These are phyloP conservation scores for Buphagus erythrorhynchus DNA, from an alignment of 2,797 vertebrate genomes.

Conservation along the genomic window DNA sequence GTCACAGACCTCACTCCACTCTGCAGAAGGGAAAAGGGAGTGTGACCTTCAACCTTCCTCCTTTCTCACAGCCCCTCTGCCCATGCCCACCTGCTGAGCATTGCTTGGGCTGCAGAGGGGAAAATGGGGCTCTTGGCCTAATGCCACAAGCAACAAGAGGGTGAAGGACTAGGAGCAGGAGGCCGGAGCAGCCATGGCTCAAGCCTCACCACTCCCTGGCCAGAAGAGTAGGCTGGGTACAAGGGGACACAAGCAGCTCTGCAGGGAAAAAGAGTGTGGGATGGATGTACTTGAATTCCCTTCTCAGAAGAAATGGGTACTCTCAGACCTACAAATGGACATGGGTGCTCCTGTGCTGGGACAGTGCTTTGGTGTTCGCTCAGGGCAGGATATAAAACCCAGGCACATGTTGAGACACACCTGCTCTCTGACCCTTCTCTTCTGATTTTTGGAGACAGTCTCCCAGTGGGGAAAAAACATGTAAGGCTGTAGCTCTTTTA, in stretches of 20 bases:
- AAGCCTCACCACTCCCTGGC: background rate
- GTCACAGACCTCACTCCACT: background rate
- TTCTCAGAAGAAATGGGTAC: background rate
- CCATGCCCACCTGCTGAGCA: background rate
- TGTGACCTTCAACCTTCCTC: conserved; percentile 47
- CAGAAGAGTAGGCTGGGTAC: background rate
- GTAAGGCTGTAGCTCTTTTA: background rate
- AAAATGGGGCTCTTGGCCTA: background rate
- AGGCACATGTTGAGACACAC: background rate
- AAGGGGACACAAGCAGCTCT: background rate
- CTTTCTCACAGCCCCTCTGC: background rate
- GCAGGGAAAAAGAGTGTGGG: background rate
- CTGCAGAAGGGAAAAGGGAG: background rate
- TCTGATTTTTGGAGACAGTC: background rate
- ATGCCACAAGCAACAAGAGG: background rate
- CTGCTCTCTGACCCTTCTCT: background rate
- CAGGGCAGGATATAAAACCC: background rate
- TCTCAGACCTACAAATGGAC: background rate
- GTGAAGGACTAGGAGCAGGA: background rate
- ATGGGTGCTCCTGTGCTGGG: background rate
- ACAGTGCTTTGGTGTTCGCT: background rate
- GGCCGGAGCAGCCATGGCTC: background rate
- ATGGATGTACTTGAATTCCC: background rate
- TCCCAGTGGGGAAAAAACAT: background rate
- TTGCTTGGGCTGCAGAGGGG: background rate